Percentiles rank a stretch among this genome's conserved stretches.
Evolutionary conservation across 2,113 vertebrate genomes (phyloP).

Genomic region (Solea senegalensis): DNA sequence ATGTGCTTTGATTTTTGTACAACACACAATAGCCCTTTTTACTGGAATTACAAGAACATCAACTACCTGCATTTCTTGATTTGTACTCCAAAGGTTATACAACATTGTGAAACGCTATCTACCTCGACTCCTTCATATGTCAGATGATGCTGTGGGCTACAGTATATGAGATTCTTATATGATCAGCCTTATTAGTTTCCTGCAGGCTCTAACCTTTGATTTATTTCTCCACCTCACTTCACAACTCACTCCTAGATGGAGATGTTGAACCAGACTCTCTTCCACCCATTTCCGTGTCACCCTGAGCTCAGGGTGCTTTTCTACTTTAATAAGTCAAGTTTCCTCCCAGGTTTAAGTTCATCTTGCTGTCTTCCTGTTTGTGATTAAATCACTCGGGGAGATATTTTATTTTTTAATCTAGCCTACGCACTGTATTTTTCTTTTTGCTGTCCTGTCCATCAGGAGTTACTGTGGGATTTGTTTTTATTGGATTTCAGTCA

Average conservation of each 20-base stretch:
- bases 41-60: background rate
- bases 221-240: conserved; percentile 45
- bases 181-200: conserved; percentile 69
- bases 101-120: conserved; percentile 31
- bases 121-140: conserved; percentile 52
- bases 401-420: conserved; percentile 67
- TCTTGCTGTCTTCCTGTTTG: conserved; percentile 49
- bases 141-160: conserved; percentile 51
- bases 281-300: conserved; percentile 27
- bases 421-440: conserved; percentile 39
- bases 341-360: conserved; percentile 63
- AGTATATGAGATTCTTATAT: conserved; percentile 51
- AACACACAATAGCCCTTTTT: too few relatives aligned
- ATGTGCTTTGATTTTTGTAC: background rate
- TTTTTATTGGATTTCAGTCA: conserved; percentile 62
- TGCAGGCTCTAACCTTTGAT: conserved; percentile 61
- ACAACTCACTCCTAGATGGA: conserved; percentile 39
- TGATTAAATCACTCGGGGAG: conserved; percentile 68
- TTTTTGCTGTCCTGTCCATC: conserved; percentile 21
- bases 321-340: conserved; percentile 64
- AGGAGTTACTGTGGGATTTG: conserved; percentile 40
- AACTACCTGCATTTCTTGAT: conserved; percentile 14
- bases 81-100: conserved; percentile 40
- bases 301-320: conserved; percentile 45
- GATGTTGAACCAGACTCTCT: conserved; percentile 36